These are phyloP conservation scores for Sphecodes monilicornis DNA, from an alignment of 2,888 invertebrate species.

Conservation along the genomic window DNA sequence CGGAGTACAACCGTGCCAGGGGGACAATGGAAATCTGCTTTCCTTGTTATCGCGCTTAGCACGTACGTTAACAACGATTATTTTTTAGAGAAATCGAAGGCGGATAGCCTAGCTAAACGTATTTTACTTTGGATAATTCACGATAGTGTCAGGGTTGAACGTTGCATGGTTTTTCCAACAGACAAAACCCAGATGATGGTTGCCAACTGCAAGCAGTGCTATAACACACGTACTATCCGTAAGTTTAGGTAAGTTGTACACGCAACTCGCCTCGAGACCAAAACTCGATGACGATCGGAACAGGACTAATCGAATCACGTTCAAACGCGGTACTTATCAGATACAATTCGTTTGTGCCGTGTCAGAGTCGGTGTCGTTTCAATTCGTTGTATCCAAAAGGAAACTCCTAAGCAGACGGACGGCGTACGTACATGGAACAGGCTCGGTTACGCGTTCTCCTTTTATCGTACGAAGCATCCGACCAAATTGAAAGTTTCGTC, in stretches of 20 bases:
- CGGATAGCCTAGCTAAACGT: too few relatives aligned
- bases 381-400: constrained; percentile 65
- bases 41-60: too few relatives aligned
- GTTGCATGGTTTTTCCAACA: too few relatives aligned
- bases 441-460: constrained; percentile 62
- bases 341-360: background rate
- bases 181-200: too few relatives aligned
- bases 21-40: too few relatives aligned
- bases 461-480: constrained; percentile 77
- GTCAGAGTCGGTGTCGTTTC: constrained; percentile 57
- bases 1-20: background rate
- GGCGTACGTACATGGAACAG: constrained; percentile 52
- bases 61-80: too few relatives aligned
- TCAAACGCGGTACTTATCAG: too few relatives aligned
- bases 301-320: background rate
- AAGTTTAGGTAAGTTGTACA: background rate
- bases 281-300: background rate
- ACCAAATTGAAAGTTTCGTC: constrained; percentile 82
- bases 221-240: background rate
- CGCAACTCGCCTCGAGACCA: background rate
- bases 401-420: constrained; percentile 59
- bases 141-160: too few relatives aligned
- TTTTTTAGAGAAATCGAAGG: too few relatives aligned
- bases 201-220: too few relatives aligned
- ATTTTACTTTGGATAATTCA: too few relatives aligned